Base-by-base conservation (phyloP, 2,797 vertebrate genomes). In the Arnoldichthys spilopterus region DNA sequence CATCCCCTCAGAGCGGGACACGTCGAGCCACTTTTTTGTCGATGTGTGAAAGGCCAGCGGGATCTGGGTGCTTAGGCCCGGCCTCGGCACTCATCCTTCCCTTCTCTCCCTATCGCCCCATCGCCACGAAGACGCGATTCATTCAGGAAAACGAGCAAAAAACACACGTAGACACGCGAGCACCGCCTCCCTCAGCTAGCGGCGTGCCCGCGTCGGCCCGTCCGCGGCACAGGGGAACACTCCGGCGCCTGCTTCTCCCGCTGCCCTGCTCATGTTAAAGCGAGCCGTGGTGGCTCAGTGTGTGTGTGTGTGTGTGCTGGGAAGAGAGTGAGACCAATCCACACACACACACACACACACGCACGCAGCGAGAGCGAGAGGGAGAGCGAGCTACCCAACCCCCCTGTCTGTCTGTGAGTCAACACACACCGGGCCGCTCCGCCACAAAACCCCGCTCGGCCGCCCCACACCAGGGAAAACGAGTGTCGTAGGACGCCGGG, bases 221-320 rank as follows among this genome's bases (percentile, higher is more conserved):
- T 26, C 53, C 53, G 12, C 1, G 28, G 24, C 6, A 7, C 53
- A 24, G 56, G 30, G 5, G n/a, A 34, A 62, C 59, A 9, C 9
- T 20, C 11, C 22, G 9, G 49, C 49, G n/a, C 6, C 49, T 82
- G 76, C 87, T 87, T 90, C 86, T 90, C 71, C 87, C 89, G 88
- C 90, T 92, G 89, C 93, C 93, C 91, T 85, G 92, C 90, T 92
- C 92, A 88, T 91, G 90, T 93, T 94, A 92, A 93, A 93, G 93
- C 92, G 91, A 94, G 91, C 93, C 91, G 87, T 88, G 91, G 32
- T 63, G 91, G 86, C 87, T 90, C 61, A 3, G 26, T 74, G 51
- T 20, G 88, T 75, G 64, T 56, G 72, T 89, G 91, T 90, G 66
- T 84, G 75, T 68, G 88, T 91, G 90, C 88, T 61, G 56, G 43